Evolutionary conservation across 1,140 invertebrate species (phyloP), one percentile per base, ranked within the genome.

Genomic region (Eriocheir sinensis): DNA sequence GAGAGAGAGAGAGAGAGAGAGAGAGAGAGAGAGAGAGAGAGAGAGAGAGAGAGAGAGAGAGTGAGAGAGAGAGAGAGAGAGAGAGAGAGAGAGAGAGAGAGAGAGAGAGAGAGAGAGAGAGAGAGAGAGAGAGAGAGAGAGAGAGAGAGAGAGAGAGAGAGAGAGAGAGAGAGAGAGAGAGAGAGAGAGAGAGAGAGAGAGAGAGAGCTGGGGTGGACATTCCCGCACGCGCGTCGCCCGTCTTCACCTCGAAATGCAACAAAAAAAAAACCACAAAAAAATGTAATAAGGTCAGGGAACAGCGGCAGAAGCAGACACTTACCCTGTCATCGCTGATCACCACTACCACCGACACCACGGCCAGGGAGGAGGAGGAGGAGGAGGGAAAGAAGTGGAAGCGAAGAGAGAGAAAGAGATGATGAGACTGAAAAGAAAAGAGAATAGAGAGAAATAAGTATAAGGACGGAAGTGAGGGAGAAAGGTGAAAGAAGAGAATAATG

Each of bases 41-140:
- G 30, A 34, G 41, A n/a, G 41, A 38, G 85, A 38, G 41, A n/a
- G 27, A 38, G 85, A 34, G 41, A 88, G 41, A 36, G 44, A 40
- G 44, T 27, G 86, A 40, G 36, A 48, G 44, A 17, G 38, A 41
- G 9, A 40, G 44, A 36, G 36, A 40, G 36, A 40, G 36, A 88
- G 86, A 88, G 36, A 41, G 17, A 41, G 38, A 41, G 17, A 21
- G 36, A 88, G 86, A 88, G 17, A 21, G 17, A 21, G 17, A 41
- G 86, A 88, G 36, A 40, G 36, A 88, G 86, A 88, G 36, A 36
- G 36, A 36, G 86, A 41, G 36, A 89, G 36, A 89, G 36, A 89
- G 86, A 89, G 36, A 89, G 86, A 89, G 36, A 89, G 32, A 36
- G 12, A 36, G 17, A 4, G 32, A 12, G 12, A 34, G 32, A 86